Base-by-base conservation (phyloP, 2,888 invertebrate genomes). In the Synanthedon vespiformis region DNA sequence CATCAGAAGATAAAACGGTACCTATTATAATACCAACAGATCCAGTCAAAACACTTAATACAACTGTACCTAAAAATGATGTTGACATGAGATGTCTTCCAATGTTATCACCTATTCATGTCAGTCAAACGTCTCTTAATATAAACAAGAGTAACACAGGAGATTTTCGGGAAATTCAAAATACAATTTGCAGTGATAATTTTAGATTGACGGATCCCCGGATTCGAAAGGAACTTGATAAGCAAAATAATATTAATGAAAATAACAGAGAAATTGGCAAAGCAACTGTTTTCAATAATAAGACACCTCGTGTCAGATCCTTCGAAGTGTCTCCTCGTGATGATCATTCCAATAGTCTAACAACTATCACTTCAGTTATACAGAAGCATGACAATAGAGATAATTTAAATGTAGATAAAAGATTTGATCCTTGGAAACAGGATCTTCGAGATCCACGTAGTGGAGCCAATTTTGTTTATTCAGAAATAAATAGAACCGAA, bases 21-120 rank as follows among this genome's bases (percentile, higher is more conserved):
- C 85, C 86, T n/a, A 68, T 85, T 14, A 78, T 86, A 54, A 86
- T 84, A 63, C 85, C 86, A 1, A 67, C 56, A 27, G 84, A 86
- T 57, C 82, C 82, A n/a, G 62, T 82, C 1, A 74, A 79, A 59
- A 54, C 64, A 4, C 73, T 79, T 59, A 54, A 63, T 4, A 40
- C 58, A 13, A 54, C 61, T 16, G 61, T 60, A 4, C 59, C 70
- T 13, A 74, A 68, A 58, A 40, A 56, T 40, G 86, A 87, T 60
- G 56, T 82, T 47, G 86, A 87, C 59, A 84, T 87, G 82, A 76
- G 86, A 64, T 68, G 62, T 48, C 55, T 62, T 40, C 62, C 73
- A 40, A 55, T 57, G 27, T 40, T 64, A 51, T 64, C 72, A 48
- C 54, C 61, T 8, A 56, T 16, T 34, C 5, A 13, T 50, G 34